Evolutionary conservation across 2,797 vertebrate species (phyloP), one percentile per base, ranked within the genome.

Genomic region (Dryobates pubescens): DNA sequence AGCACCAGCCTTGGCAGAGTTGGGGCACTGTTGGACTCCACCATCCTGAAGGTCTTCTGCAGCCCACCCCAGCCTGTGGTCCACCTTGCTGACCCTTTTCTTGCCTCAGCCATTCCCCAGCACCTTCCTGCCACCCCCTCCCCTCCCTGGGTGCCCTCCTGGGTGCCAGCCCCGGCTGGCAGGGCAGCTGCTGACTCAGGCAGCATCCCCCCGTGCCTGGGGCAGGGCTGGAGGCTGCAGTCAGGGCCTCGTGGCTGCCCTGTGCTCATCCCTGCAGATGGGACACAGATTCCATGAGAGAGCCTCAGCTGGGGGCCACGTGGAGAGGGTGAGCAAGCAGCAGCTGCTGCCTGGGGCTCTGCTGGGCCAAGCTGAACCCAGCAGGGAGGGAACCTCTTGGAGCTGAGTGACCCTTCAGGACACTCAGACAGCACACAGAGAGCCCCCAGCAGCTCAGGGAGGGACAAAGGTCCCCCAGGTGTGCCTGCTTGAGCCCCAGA

Each of bases 231-330:
- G 57, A 88, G 92, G 79, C 84, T 82, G 11, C 9, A 38, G 38
- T 27, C 73, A 45, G 36, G 64, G 34, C 43, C 81, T 79, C 2
- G 0, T 80, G 86, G 12, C 84, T 82, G 16, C 49, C 63, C 54
- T 85, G 45, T 32, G n/a, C 70, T 86, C 86, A 82, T 94, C 93
- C 95, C 94, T 86, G 88, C 93, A 86, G 81, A 85, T 88, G 79
- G 87, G 65, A 93, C 90, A 89, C 24, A 80, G 73, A 84, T 97
- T 96, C 95, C 95, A 34, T 94, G 70, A 88, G 58, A 89, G 36
- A 63, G 41, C 90, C 82, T 96, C 93, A 96, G 63, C 79, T 45
- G 57, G 49, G 53, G 74, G 77, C 96, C 92, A 94, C 68, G 87
- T 86, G 94, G 84, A 61, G 78, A 80, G 67, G 38, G 72, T 94